phyloP scores from a whole-genome alignment of 2,113 vertebrate genomes.

The Ursus arctos region DNA sequence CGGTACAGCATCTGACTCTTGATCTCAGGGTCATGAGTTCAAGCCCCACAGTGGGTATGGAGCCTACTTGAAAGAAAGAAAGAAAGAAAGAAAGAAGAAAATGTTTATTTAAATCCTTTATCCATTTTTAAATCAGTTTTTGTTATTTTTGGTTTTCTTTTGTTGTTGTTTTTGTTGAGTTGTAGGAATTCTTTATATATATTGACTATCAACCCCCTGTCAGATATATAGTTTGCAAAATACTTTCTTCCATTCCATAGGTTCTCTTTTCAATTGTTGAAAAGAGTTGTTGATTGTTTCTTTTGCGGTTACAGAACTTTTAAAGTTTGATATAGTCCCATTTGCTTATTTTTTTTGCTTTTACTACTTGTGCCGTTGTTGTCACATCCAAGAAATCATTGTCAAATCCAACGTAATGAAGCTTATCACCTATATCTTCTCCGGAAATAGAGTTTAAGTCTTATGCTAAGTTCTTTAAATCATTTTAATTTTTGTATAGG shows the following conservation, averaged over 20 bases:
- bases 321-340: neutral
- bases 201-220: neutral
- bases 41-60: neutral
- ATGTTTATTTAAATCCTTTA: neutral
- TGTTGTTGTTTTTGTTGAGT: neutral
- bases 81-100: neutral
- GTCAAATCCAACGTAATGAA: neutral
- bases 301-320: neutral
- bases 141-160: neutral
- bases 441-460: neutral
- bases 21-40: neutral
- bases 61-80: neutral
- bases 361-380: neutral
- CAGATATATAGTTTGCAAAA: neutral
- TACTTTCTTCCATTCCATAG: neutral
- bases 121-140: neutral
- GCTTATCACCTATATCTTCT: neutral
- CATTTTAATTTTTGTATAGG: neutral
- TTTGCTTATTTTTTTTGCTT: neutral
- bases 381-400: neutral
- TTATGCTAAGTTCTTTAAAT: neutral
- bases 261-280: neutral
- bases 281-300: neutral
- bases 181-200: neutral
- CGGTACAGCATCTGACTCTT: neutral